Conservation (phyloP, 2,797 vertebrate species). For the Intellagama lesueurii region DNA sequence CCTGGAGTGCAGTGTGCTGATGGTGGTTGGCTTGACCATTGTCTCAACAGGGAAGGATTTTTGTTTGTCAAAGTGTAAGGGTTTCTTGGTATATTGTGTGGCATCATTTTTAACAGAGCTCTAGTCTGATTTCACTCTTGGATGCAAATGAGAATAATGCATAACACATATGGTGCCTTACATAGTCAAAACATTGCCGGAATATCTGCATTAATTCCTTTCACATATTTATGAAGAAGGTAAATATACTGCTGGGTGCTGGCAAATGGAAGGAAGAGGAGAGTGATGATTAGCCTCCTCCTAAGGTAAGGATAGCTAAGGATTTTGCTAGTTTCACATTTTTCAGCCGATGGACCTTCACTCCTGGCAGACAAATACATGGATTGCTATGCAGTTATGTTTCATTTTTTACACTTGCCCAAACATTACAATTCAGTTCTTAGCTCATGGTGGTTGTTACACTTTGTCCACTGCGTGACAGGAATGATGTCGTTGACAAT, state of each 20-base stretch:
- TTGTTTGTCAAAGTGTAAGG: rapidly evolving
- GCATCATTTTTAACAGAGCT: constrained; percentile 4
- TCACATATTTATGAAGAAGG: constrained; percentile 35
- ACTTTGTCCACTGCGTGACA: too few relatives aligned
- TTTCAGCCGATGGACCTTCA: not conserved
- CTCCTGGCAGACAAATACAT: not conserved
- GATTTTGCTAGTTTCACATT: not conserved
- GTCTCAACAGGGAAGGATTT: rapidly evolving
- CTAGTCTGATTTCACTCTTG: constrained; percentile 28
- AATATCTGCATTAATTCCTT: constrained; percentile 40
- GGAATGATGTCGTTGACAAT: too few relatives aligned
- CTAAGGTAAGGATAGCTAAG: not conserved
- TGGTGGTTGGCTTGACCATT: not conserved
- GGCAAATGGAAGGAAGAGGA: not conserved
- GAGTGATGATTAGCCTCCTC: constrained; percentile 28
- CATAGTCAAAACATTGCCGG: constrained; percentile 47
- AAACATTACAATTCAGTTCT: not conserved
- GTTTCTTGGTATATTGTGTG: too few relatives aligned
- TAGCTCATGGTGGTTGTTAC: not conserved
- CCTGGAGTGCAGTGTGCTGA: too few relatives aligned
- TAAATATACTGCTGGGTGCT: constrained; percentile 33
- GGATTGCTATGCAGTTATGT: not conserved
- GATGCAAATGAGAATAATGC: constrained; percentile 56
- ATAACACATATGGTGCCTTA: constrained; percentile 42
- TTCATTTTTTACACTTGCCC: not conserved